These are phyloP conservation scores for Trichonephila inaurata DNA, from an alignment of 1,140 invertebrate species.

Conservation along the genomic window DNA sequence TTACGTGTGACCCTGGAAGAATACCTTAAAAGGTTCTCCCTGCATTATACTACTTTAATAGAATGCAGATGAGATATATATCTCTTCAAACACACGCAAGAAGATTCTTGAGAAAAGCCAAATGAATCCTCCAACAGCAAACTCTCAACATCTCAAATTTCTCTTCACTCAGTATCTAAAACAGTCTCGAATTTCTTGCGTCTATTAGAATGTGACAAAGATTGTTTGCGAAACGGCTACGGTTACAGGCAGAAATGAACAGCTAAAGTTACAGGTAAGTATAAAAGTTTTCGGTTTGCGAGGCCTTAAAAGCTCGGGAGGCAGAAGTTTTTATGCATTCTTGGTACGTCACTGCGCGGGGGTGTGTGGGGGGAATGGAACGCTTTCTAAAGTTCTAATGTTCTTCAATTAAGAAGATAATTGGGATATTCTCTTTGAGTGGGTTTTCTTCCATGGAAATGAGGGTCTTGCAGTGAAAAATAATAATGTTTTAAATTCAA, in stretches of 20 bases:
- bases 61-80: neutral
- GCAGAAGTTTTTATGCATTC: conserved; percentile 21
- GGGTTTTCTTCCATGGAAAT: conserved; percentile 2
- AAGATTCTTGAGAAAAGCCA: neutral
- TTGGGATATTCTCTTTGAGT: conserved; percentile 27
- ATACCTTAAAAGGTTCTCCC: neutral
- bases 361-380: neutral
- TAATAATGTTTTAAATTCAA: conserved; percentile 12
- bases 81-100: neutral
- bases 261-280: conserved; percentile 17
- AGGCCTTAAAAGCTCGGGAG: neutral
- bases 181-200: neutral
- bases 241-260: neutral
- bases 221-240: conserved; percentile 23
- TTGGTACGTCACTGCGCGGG: neutral
- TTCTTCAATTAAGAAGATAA: conserved; percentile 39
- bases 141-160: neutral
- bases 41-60: neutral
- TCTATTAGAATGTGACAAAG: conserved; percentile 30
- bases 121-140: neutral
- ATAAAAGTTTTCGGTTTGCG: neutral
- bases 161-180: no score
- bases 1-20: neutral
- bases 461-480: neutral
- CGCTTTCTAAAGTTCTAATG: conserved; percentile 25